Evolutionary conservation across 2,888 invertebrate species (phyloP).

Genomic region (Sphinx pinastri): DNA sequence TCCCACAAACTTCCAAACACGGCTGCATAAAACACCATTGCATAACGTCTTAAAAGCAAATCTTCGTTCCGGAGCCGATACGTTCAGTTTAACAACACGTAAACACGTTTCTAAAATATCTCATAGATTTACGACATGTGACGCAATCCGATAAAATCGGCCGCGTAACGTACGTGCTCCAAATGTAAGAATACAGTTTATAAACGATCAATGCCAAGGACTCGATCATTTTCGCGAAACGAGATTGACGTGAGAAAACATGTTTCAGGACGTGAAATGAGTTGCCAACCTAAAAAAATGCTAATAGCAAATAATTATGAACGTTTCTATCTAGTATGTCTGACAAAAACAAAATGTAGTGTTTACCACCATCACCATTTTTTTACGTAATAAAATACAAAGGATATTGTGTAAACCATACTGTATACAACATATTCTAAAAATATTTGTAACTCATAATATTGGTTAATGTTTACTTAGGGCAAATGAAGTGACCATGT

Average conservation of each 20-base stretch:
- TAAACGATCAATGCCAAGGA: conserved; percentile 24
- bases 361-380: not conserved
- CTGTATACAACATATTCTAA: not conserved
- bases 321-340: not conserved
- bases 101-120: conserved; percentile 24
- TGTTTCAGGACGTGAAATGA: not conserved
- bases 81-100: conserved; percentile 19
- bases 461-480: not conserved
- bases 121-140: conserved; percentile 23
- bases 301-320: not conserved
- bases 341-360: not conserved
- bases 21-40: conserved; percentile 12
- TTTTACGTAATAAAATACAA: not conserved
- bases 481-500: not conserved
- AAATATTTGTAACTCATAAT: not conserved
- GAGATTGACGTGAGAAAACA: conserved; percentile 13
- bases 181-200: conserved; percentile 22
- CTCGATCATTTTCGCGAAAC: conserved; percentile 22
- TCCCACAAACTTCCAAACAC: conserved; percentile 12
- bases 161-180: conserved; percentile 21
- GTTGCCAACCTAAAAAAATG: not conserved
- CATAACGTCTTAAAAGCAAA: conserved; percentile 20
- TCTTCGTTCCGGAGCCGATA: conserved; percentile 15
- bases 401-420: not conserved
- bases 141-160: conserved; percentile 24